These are phyloP conservation scores for Melanotaenia boesemani DNA, from an alignment of 2,797 vertebrate species.

Conservation along the genomic window DNA sequence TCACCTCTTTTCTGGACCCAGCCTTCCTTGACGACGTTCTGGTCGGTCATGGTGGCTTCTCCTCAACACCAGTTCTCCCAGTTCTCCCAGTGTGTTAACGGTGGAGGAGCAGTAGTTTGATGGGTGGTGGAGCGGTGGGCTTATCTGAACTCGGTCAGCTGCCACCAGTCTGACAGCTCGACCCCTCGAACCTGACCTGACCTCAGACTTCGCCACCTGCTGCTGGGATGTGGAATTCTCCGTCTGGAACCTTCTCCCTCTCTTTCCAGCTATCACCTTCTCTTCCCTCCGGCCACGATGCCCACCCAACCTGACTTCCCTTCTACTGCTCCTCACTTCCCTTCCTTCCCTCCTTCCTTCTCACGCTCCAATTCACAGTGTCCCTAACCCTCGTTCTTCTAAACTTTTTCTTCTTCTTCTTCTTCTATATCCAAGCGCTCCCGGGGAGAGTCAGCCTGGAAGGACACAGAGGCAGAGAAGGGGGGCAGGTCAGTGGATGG, in stretches of 20 bases:
- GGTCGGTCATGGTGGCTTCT: conserved; percentile 85
- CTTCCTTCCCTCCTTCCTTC: conserved; percentile 30
- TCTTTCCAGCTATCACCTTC: too few relatives aligned
- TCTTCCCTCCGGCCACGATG: too few relatives aligned
- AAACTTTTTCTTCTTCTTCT: conserved; percentile 30
- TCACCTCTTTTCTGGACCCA: conserved; percentile 87
- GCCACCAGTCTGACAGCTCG: conserved; percentile 42
- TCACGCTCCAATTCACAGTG: conserved; percentile 13
- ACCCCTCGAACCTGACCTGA: conserved; percentile 40
- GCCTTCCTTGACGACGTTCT: conserved; percentile 86
- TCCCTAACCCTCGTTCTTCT: conserved; percentile 16
- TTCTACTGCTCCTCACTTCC: conserved; percentile 10
- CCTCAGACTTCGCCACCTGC: conserved; percentile 12
- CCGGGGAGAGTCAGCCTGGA: conserved; percentile 74
- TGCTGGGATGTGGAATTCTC: neutral
- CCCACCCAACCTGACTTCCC: too few relatives aligned
- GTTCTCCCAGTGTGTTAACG: conserved; percentile 72
- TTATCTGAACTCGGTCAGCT: conserved; percentile 29
- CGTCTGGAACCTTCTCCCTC: too few relatives aligned
- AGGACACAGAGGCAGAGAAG: conserved; percentile 68
- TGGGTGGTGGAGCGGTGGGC: conserved; percentile 26
- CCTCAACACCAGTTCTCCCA: conserved; percentile 68
- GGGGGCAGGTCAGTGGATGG: conserved; percentile 62
- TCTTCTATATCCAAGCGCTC: conserved; percentile 54
- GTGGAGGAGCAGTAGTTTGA: conserved; percentile 36